Evolutionary conservation across 1,140 invertebrate genomes (phyloP), one percentile per base, ranked within the genome.

Genomic region (Onthophagus taurus): DNA sequence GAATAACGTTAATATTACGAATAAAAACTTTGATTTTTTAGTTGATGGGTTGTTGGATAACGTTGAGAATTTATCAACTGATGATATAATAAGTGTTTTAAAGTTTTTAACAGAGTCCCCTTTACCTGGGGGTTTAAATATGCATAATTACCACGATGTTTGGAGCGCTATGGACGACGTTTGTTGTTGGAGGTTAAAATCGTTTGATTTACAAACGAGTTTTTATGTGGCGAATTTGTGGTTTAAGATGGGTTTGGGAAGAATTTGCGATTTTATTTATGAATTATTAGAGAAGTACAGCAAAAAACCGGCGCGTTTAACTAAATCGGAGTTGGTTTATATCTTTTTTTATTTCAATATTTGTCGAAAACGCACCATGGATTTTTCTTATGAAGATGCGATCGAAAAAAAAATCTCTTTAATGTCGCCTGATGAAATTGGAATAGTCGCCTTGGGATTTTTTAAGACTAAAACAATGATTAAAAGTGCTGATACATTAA

Each of bases 401-500:
- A 42, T 78, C 2, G 54, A 65, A 14, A 50, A 65, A 7, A 57
- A 59, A 42, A 39, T 74, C 3, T 38, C 70, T 8, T 50, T 71
- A 4, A 64, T 78, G 50, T 63, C 53, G 2, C 42, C 71, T 0
- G 60, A 72, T 41, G 77, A 82, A 57, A 24, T 80, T 14, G 71
- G 64, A 9, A 63, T 80, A 6, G 56, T 76, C 39, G 63, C 69
- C 11, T 68, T 79, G 61, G 73, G 71, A 0, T 80, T 75, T 53
- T 78, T 78, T 44, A 78, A 79, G 61, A 73, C 68, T 1, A 61
- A 76, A 47, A 72, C 61, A 0, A 62, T 44, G n/a, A 68, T 80
- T n/a, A 60, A 56, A 44, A 65, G 68, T 55, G 18, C 49, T 0
- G 26, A 53, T 0, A 52, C 79, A 12, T 4, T 74, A 2, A 7